These are phyloP conservation scores for Microcebus tavaratra DNA, from an alignment of 2,113 vertebrate genomes.

Conservation along the genomic window DNA sequence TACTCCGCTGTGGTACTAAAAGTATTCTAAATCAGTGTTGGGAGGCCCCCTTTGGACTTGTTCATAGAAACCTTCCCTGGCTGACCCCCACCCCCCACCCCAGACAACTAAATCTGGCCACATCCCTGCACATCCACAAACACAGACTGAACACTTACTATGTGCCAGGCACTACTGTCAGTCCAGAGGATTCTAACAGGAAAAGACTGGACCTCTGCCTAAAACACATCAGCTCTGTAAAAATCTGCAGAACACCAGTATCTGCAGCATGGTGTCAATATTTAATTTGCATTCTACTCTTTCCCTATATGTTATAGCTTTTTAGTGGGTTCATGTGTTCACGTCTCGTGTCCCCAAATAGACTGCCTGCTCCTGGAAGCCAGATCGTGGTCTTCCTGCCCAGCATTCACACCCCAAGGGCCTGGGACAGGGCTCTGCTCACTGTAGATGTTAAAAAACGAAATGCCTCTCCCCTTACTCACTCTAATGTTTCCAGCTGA, in stretches of 20 bases:
- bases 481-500: conserved; percentile 22
- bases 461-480: neutral
- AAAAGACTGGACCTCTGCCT: neutral
- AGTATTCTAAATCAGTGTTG: neutral
- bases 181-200: neutral
- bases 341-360: neutral
- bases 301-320: neutral
- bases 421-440: neutral
- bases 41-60: neutral
- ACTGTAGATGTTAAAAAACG: neutral
- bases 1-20: neutral
- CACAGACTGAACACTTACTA: neutral
- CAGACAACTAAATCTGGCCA: neutral
- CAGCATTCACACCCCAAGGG: neutral
- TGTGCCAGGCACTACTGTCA: neutral
- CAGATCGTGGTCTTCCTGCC: neutral
- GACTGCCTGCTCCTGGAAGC: neutral
- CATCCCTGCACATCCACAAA: neutral
- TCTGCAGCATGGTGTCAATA: neutral
- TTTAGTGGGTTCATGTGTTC: neutral
- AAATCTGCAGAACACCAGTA: neutral
- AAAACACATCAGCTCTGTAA: neutral
- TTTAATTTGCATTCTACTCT: neutral
- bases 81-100: neutral
- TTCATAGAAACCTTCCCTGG: neutral